Conservation (phyloP, 2,888 invertebrate species). For the Caenorhabditis panamensis region DNA sequence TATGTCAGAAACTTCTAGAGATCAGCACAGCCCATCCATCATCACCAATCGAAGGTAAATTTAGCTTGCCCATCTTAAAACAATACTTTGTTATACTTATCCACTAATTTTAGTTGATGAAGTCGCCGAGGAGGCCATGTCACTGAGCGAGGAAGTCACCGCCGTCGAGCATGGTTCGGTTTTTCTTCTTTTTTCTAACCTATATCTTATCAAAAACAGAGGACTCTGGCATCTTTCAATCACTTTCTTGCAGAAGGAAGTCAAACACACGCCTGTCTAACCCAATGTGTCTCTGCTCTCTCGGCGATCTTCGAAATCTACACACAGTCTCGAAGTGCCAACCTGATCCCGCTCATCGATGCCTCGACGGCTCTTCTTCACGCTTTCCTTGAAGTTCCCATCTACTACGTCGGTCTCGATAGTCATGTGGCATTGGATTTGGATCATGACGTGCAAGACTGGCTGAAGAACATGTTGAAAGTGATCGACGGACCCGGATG, state of each 20-base stretch:
- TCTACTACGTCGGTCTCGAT: conserved; percentile 69
- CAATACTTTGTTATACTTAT: conserved; percentile 1
- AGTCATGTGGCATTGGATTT: conserved; percentile 20
- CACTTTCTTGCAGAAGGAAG: conserved; percentile 72
- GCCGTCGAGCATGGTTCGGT: conserved; percentile 62
- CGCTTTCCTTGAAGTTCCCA: conserved; percentile 77
- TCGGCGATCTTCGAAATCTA: conserved; percentile 70
- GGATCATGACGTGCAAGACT: conserved; percentile 25
- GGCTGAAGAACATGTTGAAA: conserved; percentile 57
- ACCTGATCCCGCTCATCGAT: conserved; percentile 59
- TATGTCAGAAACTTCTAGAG: conserved; percentile 54
- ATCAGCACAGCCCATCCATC: conserved; percentile 56
- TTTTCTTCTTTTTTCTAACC: not conserved
- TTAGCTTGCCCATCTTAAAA: conserved; percentile 2
- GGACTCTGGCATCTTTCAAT: not conserved
- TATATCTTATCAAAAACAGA: too few relatives aligned
- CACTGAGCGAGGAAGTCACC: conserved; percentile 46
- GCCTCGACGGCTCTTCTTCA: conserved; percentile 52
- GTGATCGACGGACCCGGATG: conserved; percentile 61
- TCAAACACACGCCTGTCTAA: conserved; percentile 74
- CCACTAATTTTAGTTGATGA: conserved; percentile 48
- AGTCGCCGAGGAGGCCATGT: conserved; percentile 48
- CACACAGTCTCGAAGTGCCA: conserved; percentile 28
- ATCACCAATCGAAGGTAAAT: conserved; percentile 53
- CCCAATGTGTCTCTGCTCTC: conserved; percentile 69